phyloP scores from a whole-genome alignment of 1,140 invertebrate species.

The Asbolus verrucosus region DNA sequence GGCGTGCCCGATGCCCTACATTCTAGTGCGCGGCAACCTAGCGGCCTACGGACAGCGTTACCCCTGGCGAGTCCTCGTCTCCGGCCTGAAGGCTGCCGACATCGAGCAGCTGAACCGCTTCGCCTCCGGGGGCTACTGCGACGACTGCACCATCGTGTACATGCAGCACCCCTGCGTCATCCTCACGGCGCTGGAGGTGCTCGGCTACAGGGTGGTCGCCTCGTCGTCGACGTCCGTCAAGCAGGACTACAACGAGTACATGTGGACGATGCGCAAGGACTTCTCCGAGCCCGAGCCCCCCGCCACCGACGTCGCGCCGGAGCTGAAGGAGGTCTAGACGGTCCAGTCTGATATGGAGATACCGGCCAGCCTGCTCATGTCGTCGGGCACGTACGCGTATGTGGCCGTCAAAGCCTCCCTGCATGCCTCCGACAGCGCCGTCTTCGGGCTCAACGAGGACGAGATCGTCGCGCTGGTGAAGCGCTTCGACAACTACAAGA shows the following conservation, averaged over 20 bases:
- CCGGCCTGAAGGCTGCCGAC: slow-evolving; percentile 84
- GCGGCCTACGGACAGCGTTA: slow-evolving; percentile 86
- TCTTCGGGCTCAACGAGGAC: slow-evolving; percentile 78
- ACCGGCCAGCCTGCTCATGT: slow-evolving; percentile 61
- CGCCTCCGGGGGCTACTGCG: slow-evolving; percentile 83
- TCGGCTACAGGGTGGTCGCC: slow-evolving; percentile 87
- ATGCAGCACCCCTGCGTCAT: slow-evolving; percentile 88
- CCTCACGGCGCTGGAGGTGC: slow-evolving; percentile 84
- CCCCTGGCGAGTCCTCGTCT: slow-evolving; percentile 86
- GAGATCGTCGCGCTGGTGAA: slow-evolving; percentile 76
- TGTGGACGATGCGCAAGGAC: slow-evolving; percentile 93
- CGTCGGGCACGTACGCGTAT: slow-evolving; percentile 73
- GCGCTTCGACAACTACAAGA: slow-evolving; percentile 72
- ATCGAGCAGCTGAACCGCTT: slow-evolving; percentile 84
- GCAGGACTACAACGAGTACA: slow-evolving; percentile 89
- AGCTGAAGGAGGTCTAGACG: slow-evolving; percentile 3
- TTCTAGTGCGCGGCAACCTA: slow-evolving; percentile 87
- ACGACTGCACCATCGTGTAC: slow-evolving; percentile 83
- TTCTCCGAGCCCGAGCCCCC: slow-evolving; percentile 82
- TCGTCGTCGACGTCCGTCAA: slow-evolving; percentile 86
- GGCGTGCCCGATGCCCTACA: slow-evolving; percentile 79
- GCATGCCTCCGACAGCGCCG: slow-evolving; percentile 76
- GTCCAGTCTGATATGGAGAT: slow-evolving; percentile 58
- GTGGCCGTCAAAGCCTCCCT: slow-evolving; percentile 82
- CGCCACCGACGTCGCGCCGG: background rate